phyloP scores from a whole-genome alignment of 2,113 vertebrate species.

The Alethe castanea region DNA sequence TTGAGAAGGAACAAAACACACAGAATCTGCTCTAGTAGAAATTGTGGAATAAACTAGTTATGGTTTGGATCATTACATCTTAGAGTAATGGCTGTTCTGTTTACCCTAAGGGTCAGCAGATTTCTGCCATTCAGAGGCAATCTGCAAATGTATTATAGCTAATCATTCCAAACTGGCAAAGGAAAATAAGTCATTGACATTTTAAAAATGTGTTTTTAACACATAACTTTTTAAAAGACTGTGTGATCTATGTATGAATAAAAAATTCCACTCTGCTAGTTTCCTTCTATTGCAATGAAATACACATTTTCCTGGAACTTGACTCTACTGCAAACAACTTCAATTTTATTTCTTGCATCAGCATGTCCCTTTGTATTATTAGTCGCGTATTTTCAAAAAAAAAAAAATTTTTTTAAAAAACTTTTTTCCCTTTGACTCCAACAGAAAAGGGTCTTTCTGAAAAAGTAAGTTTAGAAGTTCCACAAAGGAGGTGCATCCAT shows the following conservation, averaged over 20 bases:
- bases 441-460: not conserved
- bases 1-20: not conserved
- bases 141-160: conserved; percentile 13
- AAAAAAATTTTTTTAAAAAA: fast-evolving
- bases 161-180: conserved; percentile 6
- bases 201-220: not conserved
- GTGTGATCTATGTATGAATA: not conserved
- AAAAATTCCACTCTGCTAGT: not conserved
- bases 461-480: not conserved
- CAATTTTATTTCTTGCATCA: not conserved
- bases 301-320: not conserved
- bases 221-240: not conserved
- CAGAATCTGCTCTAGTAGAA: not conserved
- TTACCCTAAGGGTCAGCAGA: conserved; percentile 44
- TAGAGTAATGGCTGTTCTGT: conserved; percentile 12
- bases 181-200: not conserved
- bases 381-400: not conserved
- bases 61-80: conserved; percentile 14
- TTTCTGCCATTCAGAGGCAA: conserved; percentile 25
- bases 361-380: not conserved
- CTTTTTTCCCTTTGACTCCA: not conserved
- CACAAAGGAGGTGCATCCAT: fast-evolving
- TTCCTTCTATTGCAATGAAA: not conserved
- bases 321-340: not conserved
- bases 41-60: not conserved